Conservation (phyloP, 2,888 invertebrate species). For the Temnothorax rugatulus region DNA sequence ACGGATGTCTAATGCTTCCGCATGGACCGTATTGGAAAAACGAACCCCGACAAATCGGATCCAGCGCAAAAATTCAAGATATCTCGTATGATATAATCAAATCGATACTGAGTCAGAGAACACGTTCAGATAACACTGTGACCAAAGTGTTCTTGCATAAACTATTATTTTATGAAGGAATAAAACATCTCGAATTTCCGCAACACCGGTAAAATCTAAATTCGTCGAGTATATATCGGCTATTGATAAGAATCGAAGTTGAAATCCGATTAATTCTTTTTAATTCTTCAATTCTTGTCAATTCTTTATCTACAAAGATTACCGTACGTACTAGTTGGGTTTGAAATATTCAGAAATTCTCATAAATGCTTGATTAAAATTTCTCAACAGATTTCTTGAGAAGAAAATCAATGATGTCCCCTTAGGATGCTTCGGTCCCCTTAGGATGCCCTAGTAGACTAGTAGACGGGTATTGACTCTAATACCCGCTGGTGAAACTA, state of each 20-base stretch:
- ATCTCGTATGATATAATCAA: too few relatives aligned
- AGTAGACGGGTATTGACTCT: slow-evolving; percentile 75
- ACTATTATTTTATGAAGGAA: neutral
- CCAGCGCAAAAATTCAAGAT: too few relatives aligned
- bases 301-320: neutral
- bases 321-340: neutral
- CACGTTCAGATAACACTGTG: too few relatives aligned
- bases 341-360: neutral
- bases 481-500: slow-evolving; percentile 81
- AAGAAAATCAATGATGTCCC: slow-evolving; percentile 19
- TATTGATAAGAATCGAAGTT: neutral
- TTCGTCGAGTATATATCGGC: neutral
- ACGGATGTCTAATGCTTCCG: too few relatives aligned
- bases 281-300: neutral
- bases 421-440: neutral
- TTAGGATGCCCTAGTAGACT: slow-evolving; percentile 23
- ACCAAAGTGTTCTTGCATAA: neutral
- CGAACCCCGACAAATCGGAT: too few relatives aligned
- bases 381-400: neutral
- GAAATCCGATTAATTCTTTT: neutral
- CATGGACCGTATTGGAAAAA: too few relatives aligned
- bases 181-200: neutral
- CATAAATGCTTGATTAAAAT: neutral
- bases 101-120: too few relatives aligned
- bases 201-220: neutral